Percentiles rank a stretch among this genome's conserved stretches.
These are phyloP conservation scores for Drosophila sp. DNA, from an alignment of 1,140 invertebrate species.

Conservation along the genomic window DNA sequence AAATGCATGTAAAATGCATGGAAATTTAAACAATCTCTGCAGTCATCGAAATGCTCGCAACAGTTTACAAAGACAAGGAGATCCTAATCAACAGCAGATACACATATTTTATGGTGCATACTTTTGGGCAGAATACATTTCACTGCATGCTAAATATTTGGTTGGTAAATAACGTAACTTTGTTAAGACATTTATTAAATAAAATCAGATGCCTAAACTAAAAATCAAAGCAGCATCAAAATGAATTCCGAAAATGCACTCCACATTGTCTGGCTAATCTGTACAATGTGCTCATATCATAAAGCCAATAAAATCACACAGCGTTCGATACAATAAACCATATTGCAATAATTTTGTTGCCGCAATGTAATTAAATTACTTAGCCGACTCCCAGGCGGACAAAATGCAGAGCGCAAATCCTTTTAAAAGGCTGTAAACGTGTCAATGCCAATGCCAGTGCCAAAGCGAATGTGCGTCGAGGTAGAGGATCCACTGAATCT, in stretches of 20 bases:
- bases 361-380: slow-evolving; percentile 79
- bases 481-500: slow-evolving; percentile 4
- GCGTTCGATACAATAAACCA: slow-evolving; percentile 55
- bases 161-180: background rate
- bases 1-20: too few species aligned
- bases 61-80: background rate
- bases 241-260: background rate
- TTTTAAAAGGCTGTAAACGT: slow-evolving; percentile 55
- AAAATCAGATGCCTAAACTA: slow-evolving; percentile 15
- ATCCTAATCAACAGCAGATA: background rate
- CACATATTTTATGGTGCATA: slow-evolving; percentile 1
- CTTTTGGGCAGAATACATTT: background rate
- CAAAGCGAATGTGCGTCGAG: too few species aligned
- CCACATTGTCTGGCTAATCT: slow-evolving; percentile 3
- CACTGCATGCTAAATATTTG: background rate
- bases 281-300: slow-evolving; percentile 2
- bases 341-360: slow-evolving; percentile 71
- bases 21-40: too few species aligned
- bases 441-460: background rate
- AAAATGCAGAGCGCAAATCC: slow-evolving; percentile 63
- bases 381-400: slow-evolving; percentile 40
- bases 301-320: slow-evolving; percentile 44
- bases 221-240: slow-evolving; percentile 8
- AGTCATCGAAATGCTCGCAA: too few species aligned
- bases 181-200: slow-evolving; percentile 14